These are phyloP conservation scores for Microchrysa polita DNA, from an alignment of 2,888 invertebrate species.

Conservation along the genomic window DNA sequence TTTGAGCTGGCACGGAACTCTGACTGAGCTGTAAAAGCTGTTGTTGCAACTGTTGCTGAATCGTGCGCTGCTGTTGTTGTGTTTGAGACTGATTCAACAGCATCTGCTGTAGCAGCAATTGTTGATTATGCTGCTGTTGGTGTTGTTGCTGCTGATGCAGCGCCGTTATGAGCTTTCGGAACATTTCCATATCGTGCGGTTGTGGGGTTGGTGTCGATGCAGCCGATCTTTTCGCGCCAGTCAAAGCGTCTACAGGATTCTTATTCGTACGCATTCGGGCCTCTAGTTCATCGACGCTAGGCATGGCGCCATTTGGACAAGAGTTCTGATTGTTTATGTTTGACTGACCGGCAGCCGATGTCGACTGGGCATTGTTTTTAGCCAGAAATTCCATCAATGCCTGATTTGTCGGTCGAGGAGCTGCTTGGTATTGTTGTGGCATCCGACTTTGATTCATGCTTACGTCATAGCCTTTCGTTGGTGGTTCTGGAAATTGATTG, in stretches of 20 bases:
- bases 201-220: constrained; percentile 24
- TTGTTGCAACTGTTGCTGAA: constrained; percentile 58
- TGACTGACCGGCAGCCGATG: background rate
- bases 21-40: constrained; percentile 59
- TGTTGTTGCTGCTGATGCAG: constrained; percentile 9
- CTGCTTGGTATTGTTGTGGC: constrained; percentile 41
- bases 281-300: constrained; percentile 83
- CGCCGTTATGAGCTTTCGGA: constrained; percentile 70
- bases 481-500: constrained; percentile 75
- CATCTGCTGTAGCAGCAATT: constrained; percentile 39
- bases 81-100: constrained; percentile 47
- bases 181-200: constrained; percentile 79
- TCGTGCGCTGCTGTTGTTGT: constrained; percentile 52
- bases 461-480: constrained; percentile 65
- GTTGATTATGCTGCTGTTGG: constrained; percentile 29
- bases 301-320: constrained; percentile 66
- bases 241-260: constrained; percentile 50
- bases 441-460: constrained; percentile 47
- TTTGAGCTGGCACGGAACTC: constrained; percentile 16
- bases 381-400: constrained; percentile 67
- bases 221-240: constrained; percentile 37
- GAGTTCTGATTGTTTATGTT: background rate
- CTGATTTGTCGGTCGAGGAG: constrained; percentile 64
- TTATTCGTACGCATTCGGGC: constrained; percentile 73
- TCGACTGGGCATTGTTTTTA: constrained; percentile 60